Evolutionary conservation across 2,888 invertebrate genomes (phyloP).

Genomic region (Elgonia sp.): DNA sequence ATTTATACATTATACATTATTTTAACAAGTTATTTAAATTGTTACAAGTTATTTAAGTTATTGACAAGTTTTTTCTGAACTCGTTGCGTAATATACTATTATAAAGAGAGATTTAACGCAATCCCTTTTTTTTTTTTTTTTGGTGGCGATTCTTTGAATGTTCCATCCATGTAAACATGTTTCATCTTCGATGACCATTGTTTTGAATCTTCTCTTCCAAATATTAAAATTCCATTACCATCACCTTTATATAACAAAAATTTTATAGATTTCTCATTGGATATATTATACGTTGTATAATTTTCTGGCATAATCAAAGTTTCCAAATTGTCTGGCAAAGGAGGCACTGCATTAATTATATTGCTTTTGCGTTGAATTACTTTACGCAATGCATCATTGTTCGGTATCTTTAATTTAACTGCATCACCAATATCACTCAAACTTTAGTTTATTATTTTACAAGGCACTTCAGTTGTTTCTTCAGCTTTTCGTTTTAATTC

Average conservation of each 20-base stretch:
- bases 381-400: conserved; percentile 37
- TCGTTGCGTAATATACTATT: too few species aligned
- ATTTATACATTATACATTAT: too few species aligned
- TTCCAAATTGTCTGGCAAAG: neutral
- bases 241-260: neutral
- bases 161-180: conserved; percentile 20
- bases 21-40: too few species aligned
- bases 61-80: too few species aligned
- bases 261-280: neutral
- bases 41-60: too few species aligned
- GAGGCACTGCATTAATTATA: conserved; percentile 1
- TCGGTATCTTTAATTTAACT: neutral
- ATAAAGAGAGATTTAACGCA: too few species aligned
- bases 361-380: conserved; percentile 15
- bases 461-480: conserved; percentile 15
- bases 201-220: conserved; percentile 25
- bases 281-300: conserved; percentile 1
- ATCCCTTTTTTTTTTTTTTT: too few species aligned
- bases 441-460: conserved; percentile 21
- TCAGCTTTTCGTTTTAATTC: conserved; percentile 19
- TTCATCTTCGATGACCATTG: neutral
- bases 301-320: conserved; percentile 8
- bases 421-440: neutral
- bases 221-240: conserved; percentile 2
- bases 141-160: conserved; percentile 11